Evolutionary conservation across 2,797 vertebrate species (phyloP).

Genomic region (Microchirus variegatus): DNA sequence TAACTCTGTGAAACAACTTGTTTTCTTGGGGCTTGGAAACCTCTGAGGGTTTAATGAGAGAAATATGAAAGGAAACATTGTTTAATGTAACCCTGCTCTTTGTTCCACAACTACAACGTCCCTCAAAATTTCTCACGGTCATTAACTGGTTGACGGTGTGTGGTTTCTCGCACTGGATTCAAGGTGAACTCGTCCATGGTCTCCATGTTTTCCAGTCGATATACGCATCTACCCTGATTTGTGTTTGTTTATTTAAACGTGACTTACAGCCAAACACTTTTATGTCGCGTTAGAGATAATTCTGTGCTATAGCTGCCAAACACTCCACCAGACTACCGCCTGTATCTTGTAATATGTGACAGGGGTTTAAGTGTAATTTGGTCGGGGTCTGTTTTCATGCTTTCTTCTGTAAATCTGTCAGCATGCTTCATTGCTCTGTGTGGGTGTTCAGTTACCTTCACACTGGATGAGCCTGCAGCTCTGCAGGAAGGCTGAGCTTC

Average conservation of each 20-base stretch:
- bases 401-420: conserved; percentile 29
- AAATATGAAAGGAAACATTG: too few relatives aligned
- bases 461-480: conserved; percentile 32
- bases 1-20: too few relatives aligned
- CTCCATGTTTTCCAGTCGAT: neutral
- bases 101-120: too few relatives aligned
- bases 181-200: neutral
- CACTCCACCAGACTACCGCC: conserved; percentile 5
- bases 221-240: neutral
- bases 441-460: conserved; percentile 56
- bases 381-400: conserved; percentile 47
- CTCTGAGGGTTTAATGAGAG: too few relatives aligned
- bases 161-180: neutral
- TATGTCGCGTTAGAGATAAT: neutral
- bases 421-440: conserved; percentile 1
- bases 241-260: conserved; percentile 17
- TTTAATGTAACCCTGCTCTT: too few relatives aligned
- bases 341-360: conserved; percentile 24
- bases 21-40: too few relatives aligned
- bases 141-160: too few relatives aligned
- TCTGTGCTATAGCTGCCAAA: conserved; percentile 25
- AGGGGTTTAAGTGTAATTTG: conserved; percentile 43
- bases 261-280: neutral
- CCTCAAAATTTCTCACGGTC: too few relatives aligned
- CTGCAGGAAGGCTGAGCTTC: conserved; percentile 31